Evolutionary conservation across 2,888 invertebrate genomes (phyloP).

Genomic region (Seira musarum): DNA sequence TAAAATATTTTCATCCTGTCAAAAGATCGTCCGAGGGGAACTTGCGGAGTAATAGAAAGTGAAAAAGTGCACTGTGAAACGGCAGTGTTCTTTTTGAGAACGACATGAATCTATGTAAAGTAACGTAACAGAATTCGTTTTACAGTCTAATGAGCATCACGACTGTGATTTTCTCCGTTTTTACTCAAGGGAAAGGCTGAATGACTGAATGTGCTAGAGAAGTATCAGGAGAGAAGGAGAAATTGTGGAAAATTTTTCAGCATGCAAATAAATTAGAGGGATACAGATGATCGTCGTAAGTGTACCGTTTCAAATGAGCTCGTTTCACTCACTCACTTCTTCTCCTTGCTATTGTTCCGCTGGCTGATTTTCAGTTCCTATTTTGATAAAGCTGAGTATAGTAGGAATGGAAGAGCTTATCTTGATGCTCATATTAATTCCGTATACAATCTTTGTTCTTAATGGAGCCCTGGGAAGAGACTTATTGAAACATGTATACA

Average conservation of each 20-base stretch:
- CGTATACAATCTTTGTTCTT: no score
- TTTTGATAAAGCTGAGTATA: no score
- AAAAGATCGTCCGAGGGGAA: no score
- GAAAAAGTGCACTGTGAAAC: no score
- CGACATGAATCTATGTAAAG: no score
- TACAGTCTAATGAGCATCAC: constrained; percentile 53
- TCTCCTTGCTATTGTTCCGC: constrained; percentile 41
- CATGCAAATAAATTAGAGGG: constrained; percentile 58
- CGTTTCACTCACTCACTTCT: constrained; percentile 53
- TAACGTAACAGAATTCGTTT: constrained; percentile 43
- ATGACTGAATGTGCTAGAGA: constrained; percentile 17
- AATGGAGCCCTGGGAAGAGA: no score
- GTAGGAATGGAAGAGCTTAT: no score
- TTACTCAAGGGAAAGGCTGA: not conserved
- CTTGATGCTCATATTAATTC: no score
- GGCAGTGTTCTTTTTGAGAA: no score
- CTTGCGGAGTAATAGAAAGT: no score
- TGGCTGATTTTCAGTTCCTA: constrained; percentile 29
- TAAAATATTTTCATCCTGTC: no score
- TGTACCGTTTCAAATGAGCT: constrained; percentile 61
- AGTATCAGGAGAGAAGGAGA: constrained; percentile 23
- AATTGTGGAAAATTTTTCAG: constrained; percentile 42
- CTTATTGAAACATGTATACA: not conserved
- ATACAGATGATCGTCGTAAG: constrained; percentile 56
- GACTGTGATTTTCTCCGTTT: constrained; percentile 47